Conservation (phyloP, 2,113 vertebrate species). For the Pardalotus punctatus region DNA sequence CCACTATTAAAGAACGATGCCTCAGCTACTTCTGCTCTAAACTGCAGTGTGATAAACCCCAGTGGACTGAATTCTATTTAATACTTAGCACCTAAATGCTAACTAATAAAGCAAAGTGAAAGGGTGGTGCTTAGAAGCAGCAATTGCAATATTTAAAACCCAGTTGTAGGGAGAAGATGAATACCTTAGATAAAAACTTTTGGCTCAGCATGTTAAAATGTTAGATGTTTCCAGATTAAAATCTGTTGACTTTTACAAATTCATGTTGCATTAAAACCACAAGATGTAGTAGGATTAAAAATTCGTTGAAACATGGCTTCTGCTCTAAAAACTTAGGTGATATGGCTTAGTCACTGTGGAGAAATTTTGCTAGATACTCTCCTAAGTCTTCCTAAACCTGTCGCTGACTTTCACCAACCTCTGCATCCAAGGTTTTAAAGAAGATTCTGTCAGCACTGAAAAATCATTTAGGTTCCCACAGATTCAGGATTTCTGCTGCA, state of each 20-base stretch:
- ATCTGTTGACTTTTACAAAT: neutral
- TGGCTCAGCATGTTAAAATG: neutral
- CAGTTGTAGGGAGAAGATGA: neutral
- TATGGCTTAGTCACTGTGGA: neutral
- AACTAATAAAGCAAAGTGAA: constrained; percentile 4
- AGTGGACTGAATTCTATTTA: neutral
- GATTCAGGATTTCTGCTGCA: neutral
- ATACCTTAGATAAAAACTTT: neutral
- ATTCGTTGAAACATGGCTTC: neutral
- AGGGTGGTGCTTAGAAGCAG: neutral
- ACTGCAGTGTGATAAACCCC: neutral
- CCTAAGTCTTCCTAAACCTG: neutral
- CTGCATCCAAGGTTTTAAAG: neutral
- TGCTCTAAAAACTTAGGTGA: neutral
- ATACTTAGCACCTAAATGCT: neutral
- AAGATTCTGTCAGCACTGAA: neutral
- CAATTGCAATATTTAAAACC: neutral
- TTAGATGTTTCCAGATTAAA: neutral
- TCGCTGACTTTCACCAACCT: neutral
- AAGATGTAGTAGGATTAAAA: neutral
- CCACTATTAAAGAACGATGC: neutral
- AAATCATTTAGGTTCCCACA: neutral
- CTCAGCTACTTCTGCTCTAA: constrained; percentile 14
- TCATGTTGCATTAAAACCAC: neutral
- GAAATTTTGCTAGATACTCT: neutral